Conservation (phyloP, 1,140 invertebrate species). For the Plodia interpunctella region DNA sequence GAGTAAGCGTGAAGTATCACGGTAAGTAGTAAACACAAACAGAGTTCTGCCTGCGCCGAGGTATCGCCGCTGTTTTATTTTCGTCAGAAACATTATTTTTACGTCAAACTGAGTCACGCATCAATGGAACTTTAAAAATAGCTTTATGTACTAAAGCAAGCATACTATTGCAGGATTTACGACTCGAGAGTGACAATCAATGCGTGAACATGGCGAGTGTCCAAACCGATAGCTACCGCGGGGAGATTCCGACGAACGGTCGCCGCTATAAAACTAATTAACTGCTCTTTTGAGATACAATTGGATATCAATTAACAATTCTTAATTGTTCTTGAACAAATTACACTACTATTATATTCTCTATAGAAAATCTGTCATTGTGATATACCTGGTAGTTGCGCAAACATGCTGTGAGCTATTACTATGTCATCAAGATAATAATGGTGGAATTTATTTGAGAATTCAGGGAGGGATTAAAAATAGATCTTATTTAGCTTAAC, state of each 20-base stretch:
- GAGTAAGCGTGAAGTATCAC: neutral
- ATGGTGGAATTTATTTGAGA: no score
- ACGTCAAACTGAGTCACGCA: constrained; percentile 1
- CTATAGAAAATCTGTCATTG: no score
- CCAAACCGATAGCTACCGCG: neutral
- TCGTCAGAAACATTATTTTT: neutral
- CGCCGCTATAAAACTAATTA: neutral
- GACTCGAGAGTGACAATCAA: neutral
- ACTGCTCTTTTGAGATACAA: neutral
- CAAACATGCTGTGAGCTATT: no score
- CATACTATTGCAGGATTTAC: neutral
- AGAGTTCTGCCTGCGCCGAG: neutral
- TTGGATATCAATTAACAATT: neutral
- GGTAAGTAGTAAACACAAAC: neutral
- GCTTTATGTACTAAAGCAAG: constrained; percentile 7
- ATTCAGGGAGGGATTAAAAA: no score
- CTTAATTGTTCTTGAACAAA: no score
- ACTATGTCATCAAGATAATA: no score
- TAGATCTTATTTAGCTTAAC: no score
- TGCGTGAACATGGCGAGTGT: neutral
- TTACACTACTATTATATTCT: no score
- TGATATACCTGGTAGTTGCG: no score
- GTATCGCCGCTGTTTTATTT: neutral
- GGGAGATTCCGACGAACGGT: neutral
- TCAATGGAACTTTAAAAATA: constrained; percentile 6